Percentiles rank a stretch among this genome's conserved stretches.
These are phyloP conservation scores for Diglossa brunneiventris DNA, from an alignment of 2,113 vertebrate genomes.

Conservation along the genomic window DNA sequence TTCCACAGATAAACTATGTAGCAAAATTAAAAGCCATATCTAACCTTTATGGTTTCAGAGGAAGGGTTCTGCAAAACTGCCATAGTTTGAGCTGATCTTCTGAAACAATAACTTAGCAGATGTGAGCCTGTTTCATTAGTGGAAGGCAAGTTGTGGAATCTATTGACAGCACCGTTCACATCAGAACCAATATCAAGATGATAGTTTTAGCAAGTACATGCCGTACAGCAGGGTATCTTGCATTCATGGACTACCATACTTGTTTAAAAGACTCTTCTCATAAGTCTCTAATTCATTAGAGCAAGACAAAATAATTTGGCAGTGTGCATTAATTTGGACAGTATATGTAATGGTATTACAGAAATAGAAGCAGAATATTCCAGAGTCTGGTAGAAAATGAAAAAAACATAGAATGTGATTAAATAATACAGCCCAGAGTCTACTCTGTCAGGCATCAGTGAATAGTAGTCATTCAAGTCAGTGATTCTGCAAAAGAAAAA, in stretches of 20 bases:
- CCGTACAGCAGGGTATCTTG: neutral
- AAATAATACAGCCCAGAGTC: neutral
- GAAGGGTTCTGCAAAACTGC: neutral
- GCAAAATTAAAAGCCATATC: neutral
- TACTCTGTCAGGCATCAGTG: neutral
- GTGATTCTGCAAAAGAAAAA: neutral
- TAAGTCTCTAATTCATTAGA: neutral
- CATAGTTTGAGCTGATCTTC: neutral
- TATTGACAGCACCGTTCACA: neutral
- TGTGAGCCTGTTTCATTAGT: neutral
- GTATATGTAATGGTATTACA: neutral
- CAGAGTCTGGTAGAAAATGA: neutral
- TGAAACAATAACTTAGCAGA: neutral
- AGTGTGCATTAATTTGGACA: neutral
- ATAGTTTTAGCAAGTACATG: neutral
- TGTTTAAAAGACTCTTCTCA: neutral
- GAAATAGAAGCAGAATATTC: neutral
- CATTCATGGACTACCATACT: neutral
- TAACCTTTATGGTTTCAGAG: neutral
- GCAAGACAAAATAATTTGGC: neutral
- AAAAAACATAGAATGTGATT: neutral
- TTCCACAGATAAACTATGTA: neutral
- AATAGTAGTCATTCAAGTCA: neutral
- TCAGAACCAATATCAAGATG: neutral
- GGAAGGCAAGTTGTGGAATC: neutral